Base-by-base conservation (phyloP, 1,140 invertebrate species). In the Physella acuta region DNA sequence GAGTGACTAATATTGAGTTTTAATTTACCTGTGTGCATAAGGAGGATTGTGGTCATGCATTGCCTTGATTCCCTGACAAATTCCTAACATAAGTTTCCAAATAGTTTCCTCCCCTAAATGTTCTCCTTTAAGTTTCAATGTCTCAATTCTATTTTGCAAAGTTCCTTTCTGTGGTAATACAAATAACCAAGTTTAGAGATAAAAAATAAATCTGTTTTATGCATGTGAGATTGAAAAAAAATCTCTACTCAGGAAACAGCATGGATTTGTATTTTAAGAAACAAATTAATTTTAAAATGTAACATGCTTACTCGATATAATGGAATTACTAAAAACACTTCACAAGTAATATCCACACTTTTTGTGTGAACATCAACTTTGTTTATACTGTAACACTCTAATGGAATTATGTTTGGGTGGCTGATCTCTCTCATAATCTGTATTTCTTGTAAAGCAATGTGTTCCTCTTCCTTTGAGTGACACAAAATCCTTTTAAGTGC, bases 401-500 rank as follows among this genome's bases (percentile, higher is more conserved):
- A 89, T 70, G 90, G 88, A 67, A 94, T 89, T n/a, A 94, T 88
- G 82, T 93, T 92, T 24, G 89, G 89, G 85, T 93, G 92, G 58
- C 89, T 87, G 11, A 93, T 83, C 75, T 87, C 86, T 68, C 88
- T 88, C 78, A 91, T 91, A 77, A 91, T 90, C 73, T 92, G 89
- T 62, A 93, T 90, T 87, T 95, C 93, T 73, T 89, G 87, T 72
- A 90, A 79, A 0, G 92, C 92, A 70, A 89, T 82, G 76, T 89
- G 88, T 77, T 93, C 90, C 80, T 95, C 93, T 71, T 93, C 91
- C 71, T 89, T 85, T 63, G 90, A 89, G 84, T 94, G 92, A 81
- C 92, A 93, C 52, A 89, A 88, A 53, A 94, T 93, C 77, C 91
- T 88, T 85, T 95, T 95, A 44, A 94, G 81, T 16, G 93, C 93